A percentile compares a stretch with the other conserved stretches of the same genome.
phyloP scores from a whole-genome alignment of 2,888 invertebrate species.

The Camptogramma bilineatum region DNA sequence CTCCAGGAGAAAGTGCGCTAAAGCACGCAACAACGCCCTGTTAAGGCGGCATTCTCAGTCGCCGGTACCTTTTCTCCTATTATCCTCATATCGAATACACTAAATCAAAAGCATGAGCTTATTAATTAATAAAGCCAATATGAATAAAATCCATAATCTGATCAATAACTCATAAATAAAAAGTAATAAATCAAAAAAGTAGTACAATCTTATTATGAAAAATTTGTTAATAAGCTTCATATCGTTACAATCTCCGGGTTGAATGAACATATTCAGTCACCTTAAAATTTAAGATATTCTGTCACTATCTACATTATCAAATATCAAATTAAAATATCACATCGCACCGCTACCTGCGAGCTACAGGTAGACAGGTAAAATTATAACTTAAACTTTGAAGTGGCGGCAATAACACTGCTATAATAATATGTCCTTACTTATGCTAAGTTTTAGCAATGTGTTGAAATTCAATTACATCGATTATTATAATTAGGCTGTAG shows the following conservation, averaged over 20 bases:
- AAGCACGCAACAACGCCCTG: conserved; percentile 64
- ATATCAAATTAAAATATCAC: conserved; percentile 36
- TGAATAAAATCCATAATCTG: neutral
- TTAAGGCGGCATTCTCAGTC: conserved; percentile 79
- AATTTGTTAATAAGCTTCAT: conserved; percentile 28
- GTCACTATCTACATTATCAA: conserved; percentile 22
- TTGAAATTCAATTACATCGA: neutral
- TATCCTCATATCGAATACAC: conserved; percentile 34
- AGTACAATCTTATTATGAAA: conserved; percentile 12
- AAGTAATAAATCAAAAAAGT: neutral
- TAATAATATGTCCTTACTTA: neutral
- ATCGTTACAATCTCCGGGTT: conserved; percentile 41
- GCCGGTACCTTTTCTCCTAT: conserved; percentile 49
- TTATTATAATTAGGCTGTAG: neutral
- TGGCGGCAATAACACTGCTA: conserved; percentile 6
- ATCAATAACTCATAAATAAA: conserved; percentile 8
- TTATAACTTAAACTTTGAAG: conserved; percentile 5
- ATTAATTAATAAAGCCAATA: neutral
- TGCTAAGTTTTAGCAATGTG: neutral
- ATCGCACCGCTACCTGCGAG: conserved; percentile 33
- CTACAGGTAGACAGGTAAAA: conserved; percentile 12
- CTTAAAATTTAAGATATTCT: conserved; percentile 15
- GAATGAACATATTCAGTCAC: conserved; percentile 37
- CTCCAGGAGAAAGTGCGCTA: conserved; percentile 50
- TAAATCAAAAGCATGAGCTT: conserved; percentile 6